phyloP scores from a whole-genome alignment of 2,797 vertebrate genomes.

The Fistularia tabacaria region DNA sequence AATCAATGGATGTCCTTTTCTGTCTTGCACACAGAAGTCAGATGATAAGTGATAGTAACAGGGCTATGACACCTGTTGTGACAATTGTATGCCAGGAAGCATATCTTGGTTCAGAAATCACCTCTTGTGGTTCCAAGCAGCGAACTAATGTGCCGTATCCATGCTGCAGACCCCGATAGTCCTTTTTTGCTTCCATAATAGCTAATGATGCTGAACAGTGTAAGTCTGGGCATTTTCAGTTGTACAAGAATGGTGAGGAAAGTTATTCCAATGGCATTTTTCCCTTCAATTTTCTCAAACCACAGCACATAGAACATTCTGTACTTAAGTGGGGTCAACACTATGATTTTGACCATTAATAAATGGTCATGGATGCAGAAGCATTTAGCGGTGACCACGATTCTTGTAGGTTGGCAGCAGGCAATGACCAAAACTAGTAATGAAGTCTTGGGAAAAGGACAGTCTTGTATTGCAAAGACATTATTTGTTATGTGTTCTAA shows the following conservation, averaged over 20 bases:
- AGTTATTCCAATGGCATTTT: constrained; percentile 24
- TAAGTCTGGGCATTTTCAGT: constrained; percentile 10
- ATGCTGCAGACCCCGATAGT: constrained; percentile 2
- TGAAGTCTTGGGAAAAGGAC: neutral
- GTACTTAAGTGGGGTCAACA: constrained; percentile 22
- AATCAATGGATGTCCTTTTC: no score
- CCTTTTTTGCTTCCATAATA: constrained; percentile 2
- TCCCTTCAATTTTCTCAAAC: constrained; percentile 31
- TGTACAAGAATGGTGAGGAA: constrained; percentile 14
- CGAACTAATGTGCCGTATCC: constrained; percentile 20
- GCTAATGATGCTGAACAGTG: constrained; percentile 17
- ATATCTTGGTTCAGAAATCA: constrained; percentile 14
- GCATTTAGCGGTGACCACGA: constrained; percentile 24
- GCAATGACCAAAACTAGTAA: constrained; percentile 8
- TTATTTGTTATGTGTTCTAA: constrained; percentile 12
- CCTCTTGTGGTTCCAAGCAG: constrained; percentile 5
- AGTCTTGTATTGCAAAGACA: constrained; percentile 11
- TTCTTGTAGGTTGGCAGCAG: constrained; percentile 1
- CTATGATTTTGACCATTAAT: constrained; percentile 21
- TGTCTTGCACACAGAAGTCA: constrained; percentile 21
- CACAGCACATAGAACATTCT: constrained; percentile 23
- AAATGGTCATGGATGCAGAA: constrained; percentile 18
- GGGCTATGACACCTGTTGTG: constrained; percentile 16
- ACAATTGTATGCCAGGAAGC: constrained; percentile 29
- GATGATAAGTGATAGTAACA: constrained; percentile 31